Evolutionary conservation across 2,113 vertebrate species (phyloP).

Genomic region (Eurypyga helias): DNA sequence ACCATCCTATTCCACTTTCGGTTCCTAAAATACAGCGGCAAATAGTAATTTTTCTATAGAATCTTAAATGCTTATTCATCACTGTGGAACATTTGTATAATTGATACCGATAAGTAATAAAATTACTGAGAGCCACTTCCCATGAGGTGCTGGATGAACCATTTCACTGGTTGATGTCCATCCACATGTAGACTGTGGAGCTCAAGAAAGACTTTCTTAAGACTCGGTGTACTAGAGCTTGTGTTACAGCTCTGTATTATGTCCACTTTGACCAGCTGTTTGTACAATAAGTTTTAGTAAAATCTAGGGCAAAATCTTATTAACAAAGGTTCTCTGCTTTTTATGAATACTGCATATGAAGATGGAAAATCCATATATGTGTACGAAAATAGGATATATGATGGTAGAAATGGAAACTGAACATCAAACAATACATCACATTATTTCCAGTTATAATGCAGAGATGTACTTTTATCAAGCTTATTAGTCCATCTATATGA

Average conservation of each 20-base stretch:
- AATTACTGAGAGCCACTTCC: neutral
- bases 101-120: neutral
- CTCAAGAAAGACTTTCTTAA: neutral
- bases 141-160: neutral
- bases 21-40: neutral
- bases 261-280: neutral
- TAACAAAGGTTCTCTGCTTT: neutral
- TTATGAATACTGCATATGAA: neutral
- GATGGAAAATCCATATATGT: neutral
- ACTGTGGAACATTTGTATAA: neutral
- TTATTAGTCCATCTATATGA: neutral
- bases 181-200: neutral
- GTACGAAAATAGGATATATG: neutral
- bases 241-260: neutral
- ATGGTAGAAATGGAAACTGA: neutral
- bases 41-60: neutral
- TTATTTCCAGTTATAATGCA: neutral
- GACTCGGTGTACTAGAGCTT: fast-evolving
- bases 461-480: neutral
- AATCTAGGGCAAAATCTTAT: neutral
- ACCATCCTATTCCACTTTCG: neutral
- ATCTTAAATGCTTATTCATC: neutral
- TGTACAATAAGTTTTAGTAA: neutral
- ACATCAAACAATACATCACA: neutral
- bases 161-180: neutral